These are phyloP conservation scores for Sinelater perroti DNA, from an alignment of 2,888 invertebrate genomes.

Conservation along the genomic window DNA sequence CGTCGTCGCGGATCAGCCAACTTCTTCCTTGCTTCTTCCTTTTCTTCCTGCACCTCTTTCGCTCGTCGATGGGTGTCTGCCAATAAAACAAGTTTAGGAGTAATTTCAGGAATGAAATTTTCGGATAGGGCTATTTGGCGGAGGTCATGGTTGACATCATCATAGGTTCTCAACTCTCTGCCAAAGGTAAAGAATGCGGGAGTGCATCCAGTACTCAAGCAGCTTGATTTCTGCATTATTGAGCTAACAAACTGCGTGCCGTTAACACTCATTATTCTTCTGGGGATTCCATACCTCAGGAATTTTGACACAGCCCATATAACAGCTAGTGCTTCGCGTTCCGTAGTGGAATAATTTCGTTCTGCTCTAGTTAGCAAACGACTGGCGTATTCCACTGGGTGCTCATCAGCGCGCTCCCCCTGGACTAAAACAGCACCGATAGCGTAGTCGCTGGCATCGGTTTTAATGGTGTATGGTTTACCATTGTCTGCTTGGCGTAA, in stretches of 20 bases:
- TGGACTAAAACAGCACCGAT: slow-evolving; percentile 42
- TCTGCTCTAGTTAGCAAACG: slow-evolving; percentile 43
- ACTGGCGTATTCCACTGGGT: slow-evolving; percentile 46
- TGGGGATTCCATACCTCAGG: slow-evolving; percentile 52
- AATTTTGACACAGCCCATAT: slow-evolving; percentile 40
- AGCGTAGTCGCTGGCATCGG: slow-evolving; percentile 46
- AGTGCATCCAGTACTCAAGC: no score
- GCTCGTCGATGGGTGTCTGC: no score
- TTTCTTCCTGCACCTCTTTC: no score
- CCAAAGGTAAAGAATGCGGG: no score
- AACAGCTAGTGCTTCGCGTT: slow-evolving; percentile 33
- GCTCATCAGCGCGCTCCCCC: slow-evolving; percentile 37
- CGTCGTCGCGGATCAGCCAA: no score
- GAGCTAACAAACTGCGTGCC: background rate
- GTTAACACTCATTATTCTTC: background rate
- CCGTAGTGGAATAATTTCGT: slow-evolving; percentile 44
- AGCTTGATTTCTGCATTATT: no score
- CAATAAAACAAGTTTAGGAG: no score
- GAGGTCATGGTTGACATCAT: no score
- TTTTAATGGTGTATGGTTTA: slow-evolving; percentile 43
- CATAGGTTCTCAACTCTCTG: no score
- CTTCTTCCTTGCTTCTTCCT: no score
- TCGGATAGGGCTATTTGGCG: no score
- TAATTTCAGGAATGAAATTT: no score
- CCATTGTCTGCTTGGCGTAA: slow-evolving; percentile 39